Conservation (phyloP, 2,888 invertebrate species). For the Anodontia alba region DNA sequence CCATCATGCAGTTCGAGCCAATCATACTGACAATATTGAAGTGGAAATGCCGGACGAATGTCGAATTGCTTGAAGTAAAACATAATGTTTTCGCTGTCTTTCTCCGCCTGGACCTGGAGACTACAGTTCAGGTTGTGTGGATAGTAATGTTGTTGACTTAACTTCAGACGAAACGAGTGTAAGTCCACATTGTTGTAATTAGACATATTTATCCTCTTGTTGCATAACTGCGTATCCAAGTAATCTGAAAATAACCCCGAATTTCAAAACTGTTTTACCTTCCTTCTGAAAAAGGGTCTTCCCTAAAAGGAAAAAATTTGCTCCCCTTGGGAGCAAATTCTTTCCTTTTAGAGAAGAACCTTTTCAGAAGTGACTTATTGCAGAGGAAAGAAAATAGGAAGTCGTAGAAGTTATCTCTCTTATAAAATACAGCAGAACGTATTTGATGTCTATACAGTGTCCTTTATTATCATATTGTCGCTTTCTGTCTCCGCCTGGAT, state of each 20-base stretch:
- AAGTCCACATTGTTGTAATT: background rate
- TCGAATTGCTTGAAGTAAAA: background rate
- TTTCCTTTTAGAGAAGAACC: no score
- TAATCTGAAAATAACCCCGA: background rate
- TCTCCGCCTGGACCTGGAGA: background rate
- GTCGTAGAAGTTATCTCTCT: no score
- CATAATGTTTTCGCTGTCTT: slow-evolving; percentile 7
- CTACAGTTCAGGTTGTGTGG: slow-evolving; percentile 1
- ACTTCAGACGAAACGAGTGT: background rate
- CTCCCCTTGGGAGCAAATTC: no score
- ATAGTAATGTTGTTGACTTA: background rate
- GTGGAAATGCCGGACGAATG: background rate
- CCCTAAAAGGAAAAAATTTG: no score
- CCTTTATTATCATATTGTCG: background rate
- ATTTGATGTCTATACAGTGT: no score
- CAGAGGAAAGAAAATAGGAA: no score
- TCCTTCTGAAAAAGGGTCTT: no score
- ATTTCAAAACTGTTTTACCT: no score
- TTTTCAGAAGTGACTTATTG: no score
- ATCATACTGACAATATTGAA: background rate
- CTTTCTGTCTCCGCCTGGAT: background rate
- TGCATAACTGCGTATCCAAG: background rate
- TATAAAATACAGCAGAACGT: no score
- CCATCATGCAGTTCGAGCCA: slow-evolving; percentile 10
- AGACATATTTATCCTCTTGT: background rate